Evolutionary conservation across 37 sponge, comb jelly and placozoan genomes (phyloP).

Genomic region (Geodia barretti): DNA sequence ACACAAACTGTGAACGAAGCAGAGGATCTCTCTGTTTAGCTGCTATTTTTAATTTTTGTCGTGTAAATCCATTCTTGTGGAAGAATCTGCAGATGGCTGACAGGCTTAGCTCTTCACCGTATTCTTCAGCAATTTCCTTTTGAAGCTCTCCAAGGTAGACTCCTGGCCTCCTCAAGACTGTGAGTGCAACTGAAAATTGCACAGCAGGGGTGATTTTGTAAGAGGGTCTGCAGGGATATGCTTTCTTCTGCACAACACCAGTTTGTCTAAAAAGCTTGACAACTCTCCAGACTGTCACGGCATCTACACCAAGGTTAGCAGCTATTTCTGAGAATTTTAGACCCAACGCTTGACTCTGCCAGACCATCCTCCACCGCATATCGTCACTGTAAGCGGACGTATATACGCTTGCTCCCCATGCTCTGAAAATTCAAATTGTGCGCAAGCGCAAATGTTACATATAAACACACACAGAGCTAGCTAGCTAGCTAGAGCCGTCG

Average conservation of each 20-base stretch:
- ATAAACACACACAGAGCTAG: too few species aligned
- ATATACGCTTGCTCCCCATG: too few species aligned
- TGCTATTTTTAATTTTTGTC: too few species aligned
- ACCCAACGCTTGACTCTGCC: not conserved
- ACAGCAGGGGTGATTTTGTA: conserved; percentile 12
- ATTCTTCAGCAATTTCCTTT: not conserved
- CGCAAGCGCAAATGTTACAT: too few species aligned
- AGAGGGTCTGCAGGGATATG: too few species aligned
- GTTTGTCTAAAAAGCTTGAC: conserved; percentile 16
- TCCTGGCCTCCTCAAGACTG: conserved; percentile 7
- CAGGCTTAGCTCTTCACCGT: not conserved
- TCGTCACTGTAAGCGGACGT: conserved; percentile 4
- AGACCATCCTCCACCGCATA: conserved; percentile 27
- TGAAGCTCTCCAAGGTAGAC: not conserved
- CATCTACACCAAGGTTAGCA: not conserved
- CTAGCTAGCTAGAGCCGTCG: too few species aligned
- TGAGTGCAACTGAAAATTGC: conserved; percentile 4
- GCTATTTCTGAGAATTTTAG: not conserved
- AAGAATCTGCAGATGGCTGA: not conserved
- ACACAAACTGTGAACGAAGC: too few species aligned
- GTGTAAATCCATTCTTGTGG: too few species aligned
- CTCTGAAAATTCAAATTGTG: too few species aligned
- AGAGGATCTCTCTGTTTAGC: too few species aligned
- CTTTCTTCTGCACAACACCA: conserved; percentile 21
- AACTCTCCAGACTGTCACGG: conserved; percentile 1